Base-by-base conservation (phyloP, 2,797 vertebrate genomes). In the Macroramphosus scolopax region DNA sequence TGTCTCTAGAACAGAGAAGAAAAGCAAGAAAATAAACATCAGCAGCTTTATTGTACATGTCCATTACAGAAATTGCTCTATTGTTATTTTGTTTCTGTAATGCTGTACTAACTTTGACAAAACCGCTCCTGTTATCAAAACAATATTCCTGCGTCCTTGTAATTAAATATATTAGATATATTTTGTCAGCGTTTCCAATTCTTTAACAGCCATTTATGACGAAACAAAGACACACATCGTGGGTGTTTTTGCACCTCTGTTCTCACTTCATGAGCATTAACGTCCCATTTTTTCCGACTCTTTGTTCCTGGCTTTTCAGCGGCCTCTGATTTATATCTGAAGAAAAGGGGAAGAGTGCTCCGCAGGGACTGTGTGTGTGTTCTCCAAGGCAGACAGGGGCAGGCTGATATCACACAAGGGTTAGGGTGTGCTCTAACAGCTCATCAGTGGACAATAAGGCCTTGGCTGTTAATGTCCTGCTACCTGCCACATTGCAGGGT, bases 371-470 rank as follows among this genome's bases (percentile, higher is more conserved):
- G 6, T 40, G 58, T 29, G 38, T 30, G 55, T 35, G 30, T 47
- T 37, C 48, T 60, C 8, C 5, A 24, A 6, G 5, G 55, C 45
- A 38, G 65, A 72, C 9, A 1, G 39, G 62, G 45, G 50, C 65
- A 36, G 60, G 33, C 26, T 40, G 60, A 66, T 74, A 73, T 78
- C 66, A 44, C 51, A 64, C 22, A 1, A 24, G 64, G 59, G 70
- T 53, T 60, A 68, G 75, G 72, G 68, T 49, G 68, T 36, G 68
- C 57, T 75, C 73, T 67, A 69, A 85, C 82, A 85, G 73, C 81
- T 79, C 81, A 83, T 80, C 73, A 74, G 70, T 57, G 75, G 68
- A 82, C 80, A 80, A 83, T 83, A 78, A 77, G 78, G 75, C 73
- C 69, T 78, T 61, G 64, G 75, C 65, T 87, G 78, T 80, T 80